Conservation (phyloP, 2,797 vertebrate species). For the Macropus fuliginosus region DNA sequence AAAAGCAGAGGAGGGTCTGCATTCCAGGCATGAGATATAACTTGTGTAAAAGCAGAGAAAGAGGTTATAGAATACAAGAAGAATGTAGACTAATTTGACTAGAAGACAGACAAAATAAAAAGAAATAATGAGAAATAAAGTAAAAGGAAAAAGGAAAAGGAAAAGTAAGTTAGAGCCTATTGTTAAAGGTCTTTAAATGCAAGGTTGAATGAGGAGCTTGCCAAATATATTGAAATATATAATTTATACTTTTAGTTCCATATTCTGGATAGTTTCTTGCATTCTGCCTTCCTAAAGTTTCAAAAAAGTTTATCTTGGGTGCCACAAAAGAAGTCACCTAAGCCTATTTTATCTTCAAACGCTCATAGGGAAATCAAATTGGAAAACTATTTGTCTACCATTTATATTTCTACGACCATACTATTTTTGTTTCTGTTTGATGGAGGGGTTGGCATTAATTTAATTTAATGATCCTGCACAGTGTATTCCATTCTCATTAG, state of each 20-base stretch:
- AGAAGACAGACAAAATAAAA: not conserved
- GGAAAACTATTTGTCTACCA: not conserved
- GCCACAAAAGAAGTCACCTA: not conserved
- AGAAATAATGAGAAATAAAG: not conserved
- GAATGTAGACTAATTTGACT: not conserved
- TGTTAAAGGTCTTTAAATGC: not conserved
- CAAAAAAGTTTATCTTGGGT: not conserved
- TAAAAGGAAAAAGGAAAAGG: too few relatives aligned
- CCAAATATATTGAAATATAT: not conserved
- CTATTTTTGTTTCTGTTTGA: not conserved
- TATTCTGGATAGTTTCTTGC: not conserved
- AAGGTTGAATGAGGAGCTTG: not conserved
- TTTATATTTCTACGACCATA: not conserved
- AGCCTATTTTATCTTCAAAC: not conserved
- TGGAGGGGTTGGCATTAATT: not conserved
- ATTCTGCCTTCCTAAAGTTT: not conserved
- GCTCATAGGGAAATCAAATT: not conserved
- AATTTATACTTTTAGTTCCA: not conserved
- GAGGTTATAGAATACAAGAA: not conserved
- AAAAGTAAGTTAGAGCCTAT: not conserved
- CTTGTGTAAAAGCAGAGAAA: not conserved
- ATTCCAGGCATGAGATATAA: not conserved
- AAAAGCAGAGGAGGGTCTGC: not conserved
- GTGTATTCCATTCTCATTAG: not conserved
- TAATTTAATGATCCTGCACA: not conserved